Percentiles rank a stretch among this genome's conserved stretches.
Evolutionary conservation across 2,113 vertebrate genomes (phyloP).

Genomic region (Copsychus sechellarum): DNA sequence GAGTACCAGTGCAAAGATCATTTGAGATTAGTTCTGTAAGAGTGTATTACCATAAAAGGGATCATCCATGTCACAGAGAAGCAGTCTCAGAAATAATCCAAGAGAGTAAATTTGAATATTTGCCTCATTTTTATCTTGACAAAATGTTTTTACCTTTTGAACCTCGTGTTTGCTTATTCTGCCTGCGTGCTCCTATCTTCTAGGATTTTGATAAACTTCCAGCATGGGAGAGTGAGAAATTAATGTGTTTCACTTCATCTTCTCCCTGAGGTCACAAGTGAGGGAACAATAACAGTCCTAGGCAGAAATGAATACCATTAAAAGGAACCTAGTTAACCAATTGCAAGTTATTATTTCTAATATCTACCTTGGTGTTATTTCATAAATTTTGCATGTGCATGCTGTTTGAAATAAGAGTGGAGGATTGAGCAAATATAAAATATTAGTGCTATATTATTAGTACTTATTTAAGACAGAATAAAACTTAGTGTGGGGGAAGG

Average conservation of each 20-base stretch:
- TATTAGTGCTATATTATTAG: background rate
- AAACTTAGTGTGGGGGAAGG: background rate
- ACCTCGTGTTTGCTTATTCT: conserved; percentile 43
- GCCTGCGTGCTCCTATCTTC: background rate
- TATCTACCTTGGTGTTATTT: background rate
- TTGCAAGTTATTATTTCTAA: conserved; percentile 30
- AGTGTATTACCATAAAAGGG: conserved; percentile 7
- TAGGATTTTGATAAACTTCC: conserved; percentile 39
- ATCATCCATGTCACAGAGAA: background rate
- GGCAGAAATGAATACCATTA: conserved; percentile 39
- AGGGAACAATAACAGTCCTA: conserved; percentile 24
- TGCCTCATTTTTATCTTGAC: conserved; percentile 41
- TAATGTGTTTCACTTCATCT: conserved; percentile 34
- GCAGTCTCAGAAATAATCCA: conserved; percentile 25
- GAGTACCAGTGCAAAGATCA: background rate
- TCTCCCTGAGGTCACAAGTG: conserved; percentile 33
- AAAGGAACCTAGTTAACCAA: conserved; percentile 34
- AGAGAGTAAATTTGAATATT: conserved; percentile 35
- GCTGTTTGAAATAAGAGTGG: background rate
- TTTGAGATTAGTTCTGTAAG: background rate
- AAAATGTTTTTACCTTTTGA: conserved; percentile 48
- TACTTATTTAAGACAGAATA: background rate
- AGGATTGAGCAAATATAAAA: background rate
- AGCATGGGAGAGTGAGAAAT: conserved; percentile 33
- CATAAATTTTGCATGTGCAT: background rate